Evolutionary conservation across 2,888 invertebrate species (phyloP), one percentile per base, ranked within the genome.

Genomic region (Eupeodes latifasciatus): DNA sequence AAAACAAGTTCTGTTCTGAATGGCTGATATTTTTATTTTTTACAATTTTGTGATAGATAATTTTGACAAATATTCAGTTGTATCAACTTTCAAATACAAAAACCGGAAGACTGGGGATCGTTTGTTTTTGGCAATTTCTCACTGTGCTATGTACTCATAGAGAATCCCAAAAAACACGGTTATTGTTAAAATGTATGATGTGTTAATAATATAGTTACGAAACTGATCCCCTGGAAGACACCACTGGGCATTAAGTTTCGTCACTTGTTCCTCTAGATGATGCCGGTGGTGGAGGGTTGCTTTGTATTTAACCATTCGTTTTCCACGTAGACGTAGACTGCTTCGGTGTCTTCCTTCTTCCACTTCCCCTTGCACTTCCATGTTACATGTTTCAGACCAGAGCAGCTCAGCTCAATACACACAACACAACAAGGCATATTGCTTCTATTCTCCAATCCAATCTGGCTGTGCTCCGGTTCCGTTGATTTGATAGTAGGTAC

Each of bases 381-480:
- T 69, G 6, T 53, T 69, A 36, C 53, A 72, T 55, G 53, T 44
- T 53, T 69, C 12, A 36, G 47, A 47, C 47, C 53, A 53, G 36
- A 7, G 9, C 6, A 57, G 27, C 19, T 2, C 51, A 53, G 40
- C 7, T 36, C 53, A 27, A 27, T 27, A 53, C 14, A 49, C 36
- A 34, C 9, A 34, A 6, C 12, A 64, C 5, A 81, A 49, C 11
- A 53, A 62, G 64, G 62, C 47, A 67, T 19, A 51, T 72, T 72
- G 78, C 53, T 64, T 49, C 66, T 53, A 67, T 75, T 71, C 75
- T 86, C 71, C 72, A 80, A 59, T 47, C 11, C 27, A 44, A 71
- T 71, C 75, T 82, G 86, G 53, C 83, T 87, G 86, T 80, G 79
- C 86, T 79, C 80, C 86, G 71, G 71, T 81, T 66, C 72, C 53